Conservation (phyloP, 2,888 invertebrate species). For the Hipparchia semele region DNA sequence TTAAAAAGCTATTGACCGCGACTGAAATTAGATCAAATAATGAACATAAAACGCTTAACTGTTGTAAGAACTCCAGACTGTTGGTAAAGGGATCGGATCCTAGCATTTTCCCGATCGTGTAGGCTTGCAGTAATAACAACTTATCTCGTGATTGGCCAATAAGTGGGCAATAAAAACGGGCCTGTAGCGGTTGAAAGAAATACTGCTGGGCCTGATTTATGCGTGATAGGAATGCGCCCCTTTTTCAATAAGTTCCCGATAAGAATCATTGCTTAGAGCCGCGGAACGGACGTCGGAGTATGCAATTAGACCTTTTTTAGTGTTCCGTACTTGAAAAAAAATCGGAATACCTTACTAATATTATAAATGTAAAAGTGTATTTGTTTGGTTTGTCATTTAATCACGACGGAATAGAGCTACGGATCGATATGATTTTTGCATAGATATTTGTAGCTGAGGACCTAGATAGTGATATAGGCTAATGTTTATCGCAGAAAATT, state of each 20-base stretch:
- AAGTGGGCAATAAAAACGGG: slow-evolving; percentile 73
- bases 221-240: slow-evolving; percentile 72
- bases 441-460: too few species aligned
- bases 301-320: slow-evolving; percentile 67
- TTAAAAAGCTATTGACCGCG: background rate
- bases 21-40: background rate
- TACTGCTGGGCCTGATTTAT: slow-evolving; percentile 72
- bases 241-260: slow-evolving; percentile 77
- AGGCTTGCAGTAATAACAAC: slow-evolving; percentile 15
- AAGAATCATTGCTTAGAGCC: slow-evolving; percentile 73
- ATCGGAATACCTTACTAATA: too few species aligned
- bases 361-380: too few species aligned
- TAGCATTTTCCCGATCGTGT: background rate
- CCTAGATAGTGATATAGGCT: too few species aligned
- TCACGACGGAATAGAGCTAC: too few species aligned
- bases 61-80: background rate
- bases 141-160: slow-evolving; percentile 65
- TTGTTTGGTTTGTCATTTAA: too few species aligned
- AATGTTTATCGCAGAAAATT: too few species aligned
- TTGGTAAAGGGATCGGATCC: background rate
- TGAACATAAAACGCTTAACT: background rate
- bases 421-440: too few species aligned
- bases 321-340: background rate
- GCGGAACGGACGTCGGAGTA: slow-evolving; percentile 59
- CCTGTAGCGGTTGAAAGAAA: slow-evolving; percentile 61